These are phyloP conservation scores for Brachypterus glaber DNA, from an alignment of 2,888 invertebrate genomes.

Conservation along the genomic window DNA sequence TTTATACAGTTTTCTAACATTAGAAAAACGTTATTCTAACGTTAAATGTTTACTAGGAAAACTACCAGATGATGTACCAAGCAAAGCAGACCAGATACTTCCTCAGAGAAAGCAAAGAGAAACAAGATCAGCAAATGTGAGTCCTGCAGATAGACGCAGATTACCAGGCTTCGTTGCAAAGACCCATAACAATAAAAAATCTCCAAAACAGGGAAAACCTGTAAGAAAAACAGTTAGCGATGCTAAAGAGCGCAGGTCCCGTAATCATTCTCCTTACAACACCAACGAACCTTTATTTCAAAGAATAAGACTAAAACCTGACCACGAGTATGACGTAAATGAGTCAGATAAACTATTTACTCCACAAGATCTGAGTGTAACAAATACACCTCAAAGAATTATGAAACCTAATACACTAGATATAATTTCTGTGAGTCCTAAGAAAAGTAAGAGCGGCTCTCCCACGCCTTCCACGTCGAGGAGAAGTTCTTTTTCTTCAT, in stretches of 20 bases:
- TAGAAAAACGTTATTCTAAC: too few relatives aligned
- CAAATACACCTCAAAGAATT: conserved; percentile 27
- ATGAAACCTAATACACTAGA: conserved; percentile 55
- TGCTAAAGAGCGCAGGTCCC: not conserved
- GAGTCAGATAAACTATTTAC: too few relatives aligned
- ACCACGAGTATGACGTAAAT: conserved; percentile 56
- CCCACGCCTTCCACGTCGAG: conserved; percentile 68
- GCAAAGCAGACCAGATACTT: not conserved
- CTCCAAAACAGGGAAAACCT: conserved; percentile 13
- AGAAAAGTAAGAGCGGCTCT: conserved; percentile 39
- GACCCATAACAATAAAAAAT: conserved; percentile 13
- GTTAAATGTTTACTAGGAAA: too few relatives aligned
- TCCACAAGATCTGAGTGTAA: conserved; percentile 33
- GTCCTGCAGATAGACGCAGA: not conserved
- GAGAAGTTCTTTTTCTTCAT: conserved; percentile 71
- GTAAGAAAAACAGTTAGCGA: too few relatives aligned
- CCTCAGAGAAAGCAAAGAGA: conserved; percentile 10
- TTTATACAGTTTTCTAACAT: too few relatives aligned
- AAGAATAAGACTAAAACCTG: conserved; percentile 64
- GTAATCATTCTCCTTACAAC: not conserved
- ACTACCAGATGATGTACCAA: not conserved
- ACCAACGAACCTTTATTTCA: conserved; percentile 45
- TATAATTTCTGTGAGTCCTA: conserved; percentile 41
- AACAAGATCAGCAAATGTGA: conserved; percentile 21
- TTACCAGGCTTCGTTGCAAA: conserved; percentile 9